Evolutionary conservation across 2,113 vertebrate species (phyloP).

Genomic region (Picathartes gymnocephalus): DNA sequence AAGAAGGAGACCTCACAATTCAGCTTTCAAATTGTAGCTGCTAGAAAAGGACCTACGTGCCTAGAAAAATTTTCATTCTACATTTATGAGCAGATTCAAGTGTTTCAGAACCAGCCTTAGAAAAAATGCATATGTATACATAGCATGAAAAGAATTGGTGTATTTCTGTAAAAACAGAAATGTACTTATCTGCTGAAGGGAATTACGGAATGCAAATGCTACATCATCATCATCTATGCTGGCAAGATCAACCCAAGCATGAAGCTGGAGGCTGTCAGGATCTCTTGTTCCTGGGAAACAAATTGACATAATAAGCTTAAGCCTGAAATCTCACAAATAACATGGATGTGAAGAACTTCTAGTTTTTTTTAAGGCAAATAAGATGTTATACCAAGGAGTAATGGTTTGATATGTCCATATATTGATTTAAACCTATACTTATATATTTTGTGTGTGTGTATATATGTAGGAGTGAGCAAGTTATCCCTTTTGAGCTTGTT

Average conservation of each 20-base stretch:
- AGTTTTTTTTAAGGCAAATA: background rate
- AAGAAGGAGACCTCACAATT: background rate
- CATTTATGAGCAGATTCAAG: background rate
- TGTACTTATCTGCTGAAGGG: background rate
- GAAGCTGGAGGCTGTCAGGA: background rate
- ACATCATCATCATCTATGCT: background rate
- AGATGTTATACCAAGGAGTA: background rate
- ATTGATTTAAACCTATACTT: background rate
- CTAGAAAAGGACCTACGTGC: background rate
- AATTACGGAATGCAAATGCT: background rate
- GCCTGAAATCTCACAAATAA: background rate
- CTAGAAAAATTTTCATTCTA: background rate
- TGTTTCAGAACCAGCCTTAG: background rate
- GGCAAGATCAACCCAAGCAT: background rate
- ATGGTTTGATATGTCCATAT: background rate
- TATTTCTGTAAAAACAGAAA: slow-evolving; percentile 7
- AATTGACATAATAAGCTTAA: background rate
- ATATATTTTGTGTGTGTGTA: background rate
- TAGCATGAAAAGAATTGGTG: background rate
- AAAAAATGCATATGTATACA: background rate
- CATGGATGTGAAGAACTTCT: background rate
- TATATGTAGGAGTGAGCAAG: background rate
- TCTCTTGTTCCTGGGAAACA: background rate
- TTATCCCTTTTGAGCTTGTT: background rate
- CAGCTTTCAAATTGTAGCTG: background rate